Evolutionary conservation across 2,888 invertebrate species (phyloP).

Genomic region (Campopleginae sp.): DNA sequence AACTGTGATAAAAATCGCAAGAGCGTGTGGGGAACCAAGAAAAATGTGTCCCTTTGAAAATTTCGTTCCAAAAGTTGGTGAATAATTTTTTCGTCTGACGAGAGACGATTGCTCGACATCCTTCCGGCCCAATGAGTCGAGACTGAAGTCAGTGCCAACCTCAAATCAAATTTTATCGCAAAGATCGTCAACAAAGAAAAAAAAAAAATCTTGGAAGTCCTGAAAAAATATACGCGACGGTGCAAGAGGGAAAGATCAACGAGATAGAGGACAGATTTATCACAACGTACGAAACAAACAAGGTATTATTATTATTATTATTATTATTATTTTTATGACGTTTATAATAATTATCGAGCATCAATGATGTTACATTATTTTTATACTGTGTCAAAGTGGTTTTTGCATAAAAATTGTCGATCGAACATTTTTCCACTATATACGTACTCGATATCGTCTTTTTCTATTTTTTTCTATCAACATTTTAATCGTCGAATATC

Average conservation of each 20-base stretch:
- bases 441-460: background rate
- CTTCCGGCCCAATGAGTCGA: background rate
- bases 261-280: background rate
- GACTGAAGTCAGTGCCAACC: background rate
- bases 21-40: background rate
- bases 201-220: background rate
- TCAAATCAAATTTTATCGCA: background rate
- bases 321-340: slow-evolving; percentile 46
- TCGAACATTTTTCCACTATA: background rate
- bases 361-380: background rate
- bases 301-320: slow-evolving; percentile 59
- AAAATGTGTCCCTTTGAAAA: slow-evolving; percentile 2
- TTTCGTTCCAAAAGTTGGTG: slow-evolving; percentile 1
- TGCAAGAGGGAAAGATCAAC: background rate
- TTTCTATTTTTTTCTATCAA: background rate
- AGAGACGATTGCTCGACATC: background rate
- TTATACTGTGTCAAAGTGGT: background rate
- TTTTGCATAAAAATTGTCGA: background rate
- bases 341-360: slow-evolving; percentile 16
- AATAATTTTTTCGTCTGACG: background rate
- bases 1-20: background rate
- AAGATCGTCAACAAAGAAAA: background rate
- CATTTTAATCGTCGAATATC: background rate
- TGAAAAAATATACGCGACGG: background rate
- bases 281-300: slow-evolving; percentile 14